These are phyloP conservation scores for Apis dorsata DNA, from an alignment of 1,140 invertebrate genomes.

Conservation along the genomic window DNA sequence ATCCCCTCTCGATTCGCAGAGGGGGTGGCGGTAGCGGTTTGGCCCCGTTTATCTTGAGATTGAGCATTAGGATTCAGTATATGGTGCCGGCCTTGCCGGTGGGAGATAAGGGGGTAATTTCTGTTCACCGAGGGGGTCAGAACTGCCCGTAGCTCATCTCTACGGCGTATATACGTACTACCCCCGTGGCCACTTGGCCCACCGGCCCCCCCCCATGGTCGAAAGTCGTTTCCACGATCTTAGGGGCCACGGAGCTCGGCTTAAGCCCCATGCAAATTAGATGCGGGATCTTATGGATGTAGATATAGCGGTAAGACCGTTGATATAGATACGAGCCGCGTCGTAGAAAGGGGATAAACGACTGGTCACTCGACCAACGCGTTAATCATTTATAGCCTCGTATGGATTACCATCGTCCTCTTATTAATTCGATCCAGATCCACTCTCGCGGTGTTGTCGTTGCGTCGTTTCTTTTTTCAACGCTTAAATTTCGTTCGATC, in stretches of 20 bases:
- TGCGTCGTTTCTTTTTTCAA: too few relatives aligned
- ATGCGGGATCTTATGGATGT: conserved; percentile 65
- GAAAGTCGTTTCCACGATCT: conserved; percentile 74
- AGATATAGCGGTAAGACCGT: conserved; percentile 63
- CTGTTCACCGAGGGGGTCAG: conserved; percentile 73
- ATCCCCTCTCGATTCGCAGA: conserved; percentile 21
- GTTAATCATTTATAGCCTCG: conserved; percentile 53
- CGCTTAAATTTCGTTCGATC: too few relatives aligned
- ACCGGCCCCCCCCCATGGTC: conserved; percentile 54
- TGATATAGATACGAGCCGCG: conserved; percentile 33
- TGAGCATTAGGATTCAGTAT: conserved; percentile 76
- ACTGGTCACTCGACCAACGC: conserved; percentile 31
- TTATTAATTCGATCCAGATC: conserved; percentile 8
- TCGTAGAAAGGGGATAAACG: conserved; percentile 44
- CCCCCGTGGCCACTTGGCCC: conserved; percentile 60
- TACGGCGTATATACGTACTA: conserved; percentile 61
- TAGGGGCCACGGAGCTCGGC: conserved; percentile 61
- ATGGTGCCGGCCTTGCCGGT: conserved; percentile 70
- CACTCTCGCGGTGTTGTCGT: too few relatives aligned
- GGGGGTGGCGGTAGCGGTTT: conserved; percentile 41
- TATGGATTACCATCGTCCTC: conserved; percentile 1
- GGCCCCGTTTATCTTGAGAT: conserved; percentile 76
- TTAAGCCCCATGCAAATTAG: conserved; percentile 74
- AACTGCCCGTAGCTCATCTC: conserved; percentile 77
- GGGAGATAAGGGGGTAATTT: conserved; percentile 78